A percentile compares a stretch with the other conserved stretches of the same genome.
Conservation (phyloP, 1,140 invertebrate genomes). For the Subanguina moxae region DNA sequence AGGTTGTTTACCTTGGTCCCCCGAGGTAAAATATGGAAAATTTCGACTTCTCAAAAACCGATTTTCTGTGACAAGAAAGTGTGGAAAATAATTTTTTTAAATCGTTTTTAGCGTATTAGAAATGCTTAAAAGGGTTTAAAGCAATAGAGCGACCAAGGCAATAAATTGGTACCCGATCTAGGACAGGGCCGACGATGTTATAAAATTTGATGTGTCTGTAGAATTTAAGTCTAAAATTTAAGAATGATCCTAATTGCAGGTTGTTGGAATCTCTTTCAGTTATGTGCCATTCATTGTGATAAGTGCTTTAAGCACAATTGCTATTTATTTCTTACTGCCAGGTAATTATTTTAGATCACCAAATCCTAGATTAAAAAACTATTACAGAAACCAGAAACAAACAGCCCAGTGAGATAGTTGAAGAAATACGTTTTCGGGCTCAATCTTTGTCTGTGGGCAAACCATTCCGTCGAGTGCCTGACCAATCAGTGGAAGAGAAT, state of each 20-base stretch:
- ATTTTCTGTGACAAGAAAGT: too few species aligned
- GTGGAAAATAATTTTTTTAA: too few species aligned
- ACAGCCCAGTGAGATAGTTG: slow-evolving; percentile 34
- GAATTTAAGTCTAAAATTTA: too few species aligned
- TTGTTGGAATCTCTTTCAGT: slow-evolving; percentile 53
- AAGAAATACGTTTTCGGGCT: slow-evolving; percentile 43
- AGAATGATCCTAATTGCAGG: slow-evolving; percentile 15
- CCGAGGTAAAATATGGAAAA: too few species aligned
- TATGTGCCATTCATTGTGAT: slow-evolving; percentile 55
- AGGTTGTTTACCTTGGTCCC: too few species aligned
- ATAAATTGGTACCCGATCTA: too few species aligned
- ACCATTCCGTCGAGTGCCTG: slow-evolving; percentile 28
- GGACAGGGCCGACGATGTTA: too few species aligned
- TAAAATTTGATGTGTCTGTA: too few species aligned
- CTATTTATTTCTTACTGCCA: slow-evolving; percentile 49
- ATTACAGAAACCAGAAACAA: slow-evolving; percentile 42
- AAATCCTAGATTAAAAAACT: neutral
- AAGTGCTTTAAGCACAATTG: slow-evolving; percentile 37
- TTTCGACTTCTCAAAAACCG: too few species aligned
- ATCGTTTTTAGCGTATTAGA: too few species aligned
- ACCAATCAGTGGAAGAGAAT: neutral
- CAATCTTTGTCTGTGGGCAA: slow-evolving; percentile 32
- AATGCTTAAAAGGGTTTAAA: too few species aligned
- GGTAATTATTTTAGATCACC: slow-evolving; percentile 26
- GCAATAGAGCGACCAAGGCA: too few species aligned